Evolutionary conservation across 2,888 invertebrate genomes (phyloP).

Genomic region (Noctua janthe): DNA sequence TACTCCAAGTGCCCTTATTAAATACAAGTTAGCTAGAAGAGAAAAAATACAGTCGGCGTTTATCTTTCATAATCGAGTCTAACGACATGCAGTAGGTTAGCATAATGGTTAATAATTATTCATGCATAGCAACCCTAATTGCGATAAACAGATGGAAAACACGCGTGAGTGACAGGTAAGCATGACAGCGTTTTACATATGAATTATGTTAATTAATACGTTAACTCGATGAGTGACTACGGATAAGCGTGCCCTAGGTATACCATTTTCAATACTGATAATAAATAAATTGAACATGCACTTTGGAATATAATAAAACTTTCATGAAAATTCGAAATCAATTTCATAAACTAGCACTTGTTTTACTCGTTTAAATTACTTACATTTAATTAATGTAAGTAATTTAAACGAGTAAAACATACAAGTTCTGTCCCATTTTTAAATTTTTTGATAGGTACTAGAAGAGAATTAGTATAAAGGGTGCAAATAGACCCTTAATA

Average conservation of each 20-base stretch:
- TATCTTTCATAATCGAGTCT: slow-evolving; percentile 36
- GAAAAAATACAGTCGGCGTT: not conserved
- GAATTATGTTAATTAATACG: slow-evolving; percentile 66
- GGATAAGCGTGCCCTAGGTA: slow-evolving; percentile 30
- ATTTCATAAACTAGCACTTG: not conserved
- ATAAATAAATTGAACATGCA: not conserved
- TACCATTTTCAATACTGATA: not conserved
- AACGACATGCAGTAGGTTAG: slow-evolving; percentile 22
- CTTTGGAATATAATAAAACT: not conserved
- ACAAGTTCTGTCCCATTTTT: not conserved
- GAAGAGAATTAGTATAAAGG: not conserved
- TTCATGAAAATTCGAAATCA: not conserved
- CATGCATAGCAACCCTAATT: slow-evolving; percentile 49
- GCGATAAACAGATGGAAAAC: slow-evolving; percentile 49
- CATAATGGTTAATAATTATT: slow-evolving; percentile 43
- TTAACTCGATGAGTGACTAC: slow-evolving; percentile 40
- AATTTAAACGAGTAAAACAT: not conserved
- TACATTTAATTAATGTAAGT: not conserved
- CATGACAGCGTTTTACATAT: slow-evolving; percentile 60
- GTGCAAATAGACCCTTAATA: too few relatives aligned
- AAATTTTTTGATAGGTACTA: not conserved
- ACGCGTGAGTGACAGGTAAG: slow-evolving; percentile 59
- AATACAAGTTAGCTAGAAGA: too few relatives aligned
- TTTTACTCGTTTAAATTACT: not conserved
- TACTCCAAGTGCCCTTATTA: not conserved